Conservation (phyloP, 92 coral and sea anemone genomes). For the Zoanthus sansibaricus region DNA sequence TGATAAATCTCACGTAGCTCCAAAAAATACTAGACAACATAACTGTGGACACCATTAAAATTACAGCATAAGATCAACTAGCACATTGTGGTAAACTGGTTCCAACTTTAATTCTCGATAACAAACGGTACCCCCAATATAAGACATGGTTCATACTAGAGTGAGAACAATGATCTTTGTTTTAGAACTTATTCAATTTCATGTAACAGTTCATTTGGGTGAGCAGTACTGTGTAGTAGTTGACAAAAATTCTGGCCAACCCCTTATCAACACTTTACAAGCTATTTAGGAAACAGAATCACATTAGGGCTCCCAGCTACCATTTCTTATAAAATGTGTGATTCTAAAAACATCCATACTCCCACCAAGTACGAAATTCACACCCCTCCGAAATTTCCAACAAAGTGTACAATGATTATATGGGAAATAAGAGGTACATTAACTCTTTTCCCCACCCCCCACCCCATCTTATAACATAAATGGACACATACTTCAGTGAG, state of each 20-base stretch:
- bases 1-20: no score
- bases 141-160: constrained; percentile 1
- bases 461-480: background rate
- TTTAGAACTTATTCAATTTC: background rate
- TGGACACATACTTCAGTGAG: constrained; percentile 10
- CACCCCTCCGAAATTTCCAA: background rate
- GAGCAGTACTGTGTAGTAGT: background rate
- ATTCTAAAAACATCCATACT: background rate
- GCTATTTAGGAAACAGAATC: constrained; percentile 5
- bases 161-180: background rate
- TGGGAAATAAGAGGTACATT: background rate
- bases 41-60: constrained; percentile 4
- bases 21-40: background rate
- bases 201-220: constrained; percentile 1
- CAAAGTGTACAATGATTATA: background rate
- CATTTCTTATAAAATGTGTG: background rate
- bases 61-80: constrained; percentile 1
- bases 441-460: background rate
- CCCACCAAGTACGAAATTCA: background rate
- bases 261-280: background rate
- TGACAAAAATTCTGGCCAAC: background rate
- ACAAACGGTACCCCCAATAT: constrained; percentile 7
- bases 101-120: constrained; percentile 5
- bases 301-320: background rate
- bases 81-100: constrained; percentile 13